These are phyloP conservation scores for Cheilosia variabilis DNA, from an alignment of 2,888 invertebrate species.

Conservation along the genomic window DNA sequence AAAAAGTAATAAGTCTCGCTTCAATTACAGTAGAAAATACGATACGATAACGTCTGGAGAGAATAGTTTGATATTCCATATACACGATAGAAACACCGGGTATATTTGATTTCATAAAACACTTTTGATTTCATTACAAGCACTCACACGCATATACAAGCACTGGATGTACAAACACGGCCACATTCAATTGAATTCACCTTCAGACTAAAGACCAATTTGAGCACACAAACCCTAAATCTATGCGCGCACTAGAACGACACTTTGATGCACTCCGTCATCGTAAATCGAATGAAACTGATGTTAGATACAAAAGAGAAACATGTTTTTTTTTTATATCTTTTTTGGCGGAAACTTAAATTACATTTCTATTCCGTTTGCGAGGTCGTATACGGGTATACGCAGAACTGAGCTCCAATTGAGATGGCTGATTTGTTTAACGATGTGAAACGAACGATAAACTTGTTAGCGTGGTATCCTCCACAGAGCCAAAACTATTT, in stretches of 20 bases:
- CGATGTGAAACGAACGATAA: slow-evolving; percentile 29
- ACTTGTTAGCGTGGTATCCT: slow-evolving; percentile 24
- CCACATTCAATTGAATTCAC: slow-evolving; percentile 71
- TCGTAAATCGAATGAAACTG: slow-evolving; percentile 38
- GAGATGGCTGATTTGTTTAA: slow-evolving; percentile 41
- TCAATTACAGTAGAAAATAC: slow-evolving; percentile 60
- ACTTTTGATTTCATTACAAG: slow-evolving; percentile 71
- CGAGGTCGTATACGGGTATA: not conserved
- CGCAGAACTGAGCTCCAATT: slow-evolving; percentile 17
- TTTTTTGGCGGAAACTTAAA: slow-evolving; percentile 33
- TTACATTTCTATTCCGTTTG: slow-evolving; percentile 51
- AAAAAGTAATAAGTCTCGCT: slow-evolving; percentile 60
- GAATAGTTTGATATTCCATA: slow-evolving; percentile 61
- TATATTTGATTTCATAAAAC: slow-evolving; percentile 45
- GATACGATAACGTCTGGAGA: slow-evolving; percentile 55
- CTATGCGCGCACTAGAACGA: slow-evolving; percentile 25
- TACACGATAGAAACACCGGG: slow-evolving; percentile 3
- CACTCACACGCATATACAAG: slow-evolving; percentile 21
- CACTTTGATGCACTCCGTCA: slow-evolving; percentile 32
- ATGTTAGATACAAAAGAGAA: not conserved
- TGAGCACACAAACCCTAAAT: slow-evolving; percentile 32
- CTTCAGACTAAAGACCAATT: slow-evolving; percentile 57
- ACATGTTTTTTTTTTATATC: not conserved
- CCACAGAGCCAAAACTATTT: not conserved
- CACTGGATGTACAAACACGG: slow-evolving; percentile 45